Evolutionary conservation across 2,113 vertebrate species (phyloP).

Genomic region (Rissa tridactyla): DNA sequence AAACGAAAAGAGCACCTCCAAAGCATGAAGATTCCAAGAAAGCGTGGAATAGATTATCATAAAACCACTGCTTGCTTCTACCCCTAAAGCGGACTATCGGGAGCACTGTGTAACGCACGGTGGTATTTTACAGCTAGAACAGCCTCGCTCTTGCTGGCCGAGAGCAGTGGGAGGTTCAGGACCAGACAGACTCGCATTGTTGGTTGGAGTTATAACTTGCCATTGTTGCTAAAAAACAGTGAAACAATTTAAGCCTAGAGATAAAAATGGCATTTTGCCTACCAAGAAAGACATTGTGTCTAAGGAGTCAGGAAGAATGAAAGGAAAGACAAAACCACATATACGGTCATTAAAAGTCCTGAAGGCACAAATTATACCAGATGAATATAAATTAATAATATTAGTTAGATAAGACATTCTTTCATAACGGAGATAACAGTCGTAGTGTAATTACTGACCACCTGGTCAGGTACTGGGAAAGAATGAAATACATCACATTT

Average conservation of each 20-base stretch:
- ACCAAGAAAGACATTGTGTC: not conserved
- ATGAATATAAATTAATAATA: not conserved
- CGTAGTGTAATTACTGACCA: not conserved
- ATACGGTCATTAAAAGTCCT: not conserved
- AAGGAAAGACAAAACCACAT: not conserved
- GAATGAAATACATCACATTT: not conserved
- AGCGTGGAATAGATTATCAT: not conserved
- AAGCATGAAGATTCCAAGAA: not conserved
- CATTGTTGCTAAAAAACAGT: not conserved
- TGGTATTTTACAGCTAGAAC: not conserved
- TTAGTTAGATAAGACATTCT: not conserved
- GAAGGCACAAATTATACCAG: not conserved
- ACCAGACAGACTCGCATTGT: not conserved
- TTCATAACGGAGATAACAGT: not conserved
- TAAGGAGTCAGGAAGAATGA: not conserved
- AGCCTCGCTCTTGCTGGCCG: not conserved
- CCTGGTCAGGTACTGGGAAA: not conserved
- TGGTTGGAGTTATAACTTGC: not conserved
- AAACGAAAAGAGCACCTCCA: not conserved
- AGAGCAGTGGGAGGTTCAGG: not conserved
- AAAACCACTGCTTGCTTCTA: not conserved
- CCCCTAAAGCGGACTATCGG: not conserved
- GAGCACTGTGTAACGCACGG: not conserved
- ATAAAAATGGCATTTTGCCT: not conserved
- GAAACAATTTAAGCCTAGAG: not conserved